phyloP scores from a whole-genome alignment of 1,140 invertebrate genomes.

The Venturia canescens region DNA sequence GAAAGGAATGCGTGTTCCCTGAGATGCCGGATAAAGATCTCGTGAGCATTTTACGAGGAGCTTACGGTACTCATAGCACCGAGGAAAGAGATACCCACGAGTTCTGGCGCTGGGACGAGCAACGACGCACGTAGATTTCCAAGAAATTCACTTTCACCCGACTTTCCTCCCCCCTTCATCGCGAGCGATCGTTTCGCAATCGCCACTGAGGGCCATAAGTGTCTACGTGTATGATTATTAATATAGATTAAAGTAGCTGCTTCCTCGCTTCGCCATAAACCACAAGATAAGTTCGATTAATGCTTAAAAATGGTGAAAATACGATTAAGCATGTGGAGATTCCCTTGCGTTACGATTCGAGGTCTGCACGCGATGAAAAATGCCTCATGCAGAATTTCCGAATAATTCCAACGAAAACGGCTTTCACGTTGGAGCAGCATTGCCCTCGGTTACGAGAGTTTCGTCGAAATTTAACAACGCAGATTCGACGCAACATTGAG shows the following conservation, averaged over 20 bases:
- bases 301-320: background rate
- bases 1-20: background rate
- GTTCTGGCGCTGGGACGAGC: constrained; percentile 37
- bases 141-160: constrained; percentile 75
- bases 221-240: background rate
- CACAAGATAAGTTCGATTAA: no score
- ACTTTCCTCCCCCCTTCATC: constrained; percentile 50
- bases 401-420: background rate
- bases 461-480: background rate
- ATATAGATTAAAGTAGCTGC: background rate
- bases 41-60: constrained; percentile 50
- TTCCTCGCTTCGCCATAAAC: background rate
- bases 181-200: constrained; percentile 48
- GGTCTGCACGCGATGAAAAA: background rate
- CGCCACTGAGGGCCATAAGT: background rate
- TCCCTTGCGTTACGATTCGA: no score
- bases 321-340: background rate
- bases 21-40: constrained; percentile 4
- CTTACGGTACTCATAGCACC: constrained; percentile 8
- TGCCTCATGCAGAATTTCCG: background rate
- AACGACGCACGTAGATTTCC: constrained; percentile 64
- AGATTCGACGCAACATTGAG: no score
- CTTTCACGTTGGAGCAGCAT: background rate
- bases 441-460: constrained; percentile 1
- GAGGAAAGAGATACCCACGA: background rate